Conservation (phyloP, 2,797 vertebrate species). For the Anableps anableps region DNA sequence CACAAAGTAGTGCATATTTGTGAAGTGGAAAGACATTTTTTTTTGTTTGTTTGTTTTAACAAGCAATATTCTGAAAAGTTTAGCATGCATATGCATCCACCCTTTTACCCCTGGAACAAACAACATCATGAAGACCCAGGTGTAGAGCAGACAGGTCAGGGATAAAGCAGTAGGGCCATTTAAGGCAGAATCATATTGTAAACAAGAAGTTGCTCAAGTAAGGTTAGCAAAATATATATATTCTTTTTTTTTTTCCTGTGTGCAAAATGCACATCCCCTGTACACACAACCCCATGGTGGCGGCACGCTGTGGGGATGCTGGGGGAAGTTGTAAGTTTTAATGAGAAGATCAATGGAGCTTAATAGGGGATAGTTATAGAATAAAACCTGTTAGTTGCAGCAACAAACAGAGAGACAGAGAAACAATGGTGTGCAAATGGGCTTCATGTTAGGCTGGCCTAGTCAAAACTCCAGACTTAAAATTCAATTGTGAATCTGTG, state of each 20-base stretch:
- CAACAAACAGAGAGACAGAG: no score
- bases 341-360: background rate
- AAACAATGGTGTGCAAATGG: no score
- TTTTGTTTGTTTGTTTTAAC: background rate
- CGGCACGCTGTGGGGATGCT: background rate
- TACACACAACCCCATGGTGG: background rate
- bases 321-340: background rate
- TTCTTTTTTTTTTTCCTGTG: background rate
- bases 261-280: background rate
- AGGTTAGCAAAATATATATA: no score
- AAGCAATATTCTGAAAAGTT: background rate
- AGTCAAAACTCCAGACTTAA: no score
- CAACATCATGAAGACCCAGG: background rate
- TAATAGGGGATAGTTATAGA: background rate
- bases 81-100: background rate
- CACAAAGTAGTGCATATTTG: background rate
- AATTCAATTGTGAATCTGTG: no score
- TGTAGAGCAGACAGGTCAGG: background rate
- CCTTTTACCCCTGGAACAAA: background rate
- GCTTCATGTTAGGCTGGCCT: no score
- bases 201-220: background rate
- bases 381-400: no score
- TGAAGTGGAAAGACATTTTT: background rate
- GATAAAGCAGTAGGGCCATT: background rate
- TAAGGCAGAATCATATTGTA: background rate